A percentile compares a stretch with the other conserved stretches of the same genome.
phyloP scores from a whole-genome alignment of 2,888 invertebrate genomes.

The Patella pellucida region DNA sequence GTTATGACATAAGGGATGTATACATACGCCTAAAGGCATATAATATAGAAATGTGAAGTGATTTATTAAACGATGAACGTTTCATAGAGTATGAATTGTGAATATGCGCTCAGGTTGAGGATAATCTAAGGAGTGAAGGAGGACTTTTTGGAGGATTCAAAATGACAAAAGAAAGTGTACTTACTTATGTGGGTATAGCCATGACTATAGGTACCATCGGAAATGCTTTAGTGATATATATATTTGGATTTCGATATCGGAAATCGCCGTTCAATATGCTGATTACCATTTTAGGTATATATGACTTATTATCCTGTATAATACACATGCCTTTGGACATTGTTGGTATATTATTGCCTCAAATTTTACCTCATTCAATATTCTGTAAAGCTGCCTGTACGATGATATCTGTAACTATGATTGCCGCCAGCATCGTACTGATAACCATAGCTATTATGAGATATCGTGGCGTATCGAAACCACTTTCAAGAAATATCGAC shows the following conservation, averaged over 20 bases:
- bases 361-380: background rate
- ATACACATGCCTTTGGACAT: background rate
- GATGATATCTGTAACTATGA: background rate
- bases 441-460: background rate
- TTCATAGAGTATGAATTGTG: too few species aligned
- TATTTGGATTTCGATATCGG: background rate
- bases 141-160: background rate
- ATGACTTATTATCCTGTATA: background rate
- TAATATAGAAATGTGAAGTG: too few species aligned
- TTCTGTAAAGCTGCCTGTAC: background rate
- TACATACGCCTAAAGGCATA: too few species aligned
- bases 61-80: too few species aligned
- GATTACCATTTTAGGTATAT: background rate
- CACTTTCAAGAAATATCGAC: background rate
- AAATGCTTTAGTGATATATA: background rate
- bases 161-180: background rate
- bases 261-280: background rate
- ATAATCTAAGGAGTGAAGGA: too few species aligned
- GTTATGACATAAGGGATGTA: too few species aligned
- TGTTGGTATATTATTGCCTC: background rate
- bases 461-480: background rate
- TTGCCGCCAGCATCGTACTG: background rate
- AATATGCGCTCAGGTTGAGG: too few species aligned
- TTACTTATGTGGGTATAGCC: background rate
- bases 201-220: background rate